Evolutionary conservation across 2,888 invertebrate species (phyloP).

Genomic region (Phortica okadai): DNA sequence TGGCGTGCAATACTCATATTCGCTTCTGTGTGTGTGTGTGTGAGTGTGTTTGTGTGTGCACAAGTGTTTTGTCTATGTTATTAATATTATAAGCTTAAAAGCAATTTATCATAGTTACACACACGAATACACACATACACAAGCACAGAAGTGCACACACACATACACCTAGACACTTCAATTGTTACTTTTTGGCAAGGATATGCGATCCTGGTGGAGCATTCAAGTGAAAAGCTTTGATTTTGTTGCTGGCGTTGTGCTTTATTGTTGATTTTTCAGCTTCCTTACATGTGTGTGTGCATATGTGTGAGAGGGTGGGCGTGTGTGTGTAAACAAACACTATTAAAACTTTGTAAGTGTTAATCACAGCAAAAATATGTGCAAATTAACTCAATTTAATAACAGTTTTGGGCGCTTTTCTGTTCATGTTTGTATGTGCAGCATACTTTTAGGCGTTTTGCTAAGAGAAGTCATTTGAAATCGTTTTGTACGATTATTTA

Average conservation of each 20-base stretch:
- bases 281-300: conserved; percentile 5
- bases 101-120: conserved; percentile 64
- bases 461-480: too few relatives aligned
- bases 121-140: conserved; percentile 35
- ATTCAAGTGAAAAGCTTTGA: conserved; percentile 45
- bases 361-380: conserved; percentile 69
- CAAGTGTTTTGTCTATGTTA: conserved; percentile 68
- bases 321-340: neutral
- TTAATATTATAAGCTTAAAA: conserved; percentile 69
- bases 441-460: too few relatives aligned
- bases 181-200: neutral
- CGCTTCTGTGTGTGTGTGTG: conserved; percentile 37
- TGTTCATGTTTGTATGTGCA: too few relatives aligned
- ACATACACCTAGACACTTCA: conserved; percentile 27
- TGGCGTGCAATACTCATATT: conserved; percentile 14
- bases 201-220: conserved; percentile 28
- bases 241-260: conserved; percentile 26
- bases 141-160: conserved; percentile 20
- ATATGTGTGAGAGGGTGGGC: neutral
- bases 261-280: neutral
- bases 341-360: conserved; percentile 47
- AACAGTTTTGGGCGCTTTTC: neutral
- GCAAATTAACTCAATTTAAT: conserved; percentile 63
- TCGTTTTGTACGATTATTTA: too few relatives aligned
- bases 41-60: conserved; percentile 62